Evolutionary conservation across 2,888 invertebrate species (phyloP).

Genomic region (Xylophagus ater): DNA sequence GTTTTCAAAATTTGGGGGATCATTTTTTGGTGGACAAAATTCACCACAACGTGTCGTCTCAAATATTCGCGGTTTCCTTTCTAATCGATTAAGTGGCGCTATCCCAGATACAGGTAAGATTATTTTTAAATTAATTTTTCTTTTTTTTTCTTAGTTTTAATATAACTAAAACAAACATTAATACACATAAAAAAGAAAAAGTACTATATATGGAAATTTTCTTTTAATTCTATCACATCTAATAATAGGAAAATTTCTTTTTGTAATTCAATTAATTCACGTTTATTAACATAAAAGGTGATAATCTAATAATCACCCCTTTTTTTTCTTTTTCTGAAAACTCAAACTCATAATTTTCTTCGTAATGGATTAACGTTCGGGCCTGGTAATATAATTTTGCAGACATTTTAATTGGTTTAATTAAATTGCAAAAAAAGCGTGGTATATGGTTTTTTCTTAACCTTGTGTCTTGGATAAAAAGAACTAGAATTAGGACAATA

Average conservation of each 20-base stretch:
- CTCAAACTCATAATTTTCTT: neutral
- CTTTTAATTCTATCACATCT: neutral
- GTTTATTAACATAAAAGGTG: no score
- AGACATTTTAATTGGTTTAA: no score
- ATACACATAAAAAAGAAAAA: neutral
- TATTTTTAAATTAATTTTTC: neutral
- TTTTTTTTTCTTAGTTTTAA: neutral
- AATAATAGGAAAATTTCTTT: neutral
- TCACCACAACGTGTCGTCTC: constrained; percentile 60
- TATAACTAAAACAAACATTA: neutral
- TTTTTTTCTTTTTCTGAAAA: no score
- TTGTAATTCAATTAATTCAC: neutral
- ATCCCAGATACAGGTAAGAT: constrained; percentile 61
- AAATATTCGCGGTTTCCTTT: constrained; percentile 61
- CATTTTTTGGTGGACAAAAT: constrained; percentile 57
- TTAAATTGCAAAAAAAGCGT: no score
- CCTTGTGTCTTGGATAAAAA: no score
- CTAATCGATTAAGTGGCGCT: constrained; percentile 55
- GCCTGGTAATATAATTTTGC: no score
- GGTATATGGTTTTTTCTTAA: no score
- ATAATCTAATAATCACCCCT: no score
- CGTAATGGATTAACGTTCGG: no score
- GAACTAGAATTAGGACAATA: no score
- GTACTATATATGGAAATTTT: no score
- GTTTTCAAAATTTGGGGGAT: constrained; percentile 54